A percentile compares a stretch with the other conserved stretches of the same genome.
These are phyloP conservation scores for Dolomedes plantarius DNA, from an alignment of 2,888 invertebrate genomes.

Conservation along the genomic window DNA sequence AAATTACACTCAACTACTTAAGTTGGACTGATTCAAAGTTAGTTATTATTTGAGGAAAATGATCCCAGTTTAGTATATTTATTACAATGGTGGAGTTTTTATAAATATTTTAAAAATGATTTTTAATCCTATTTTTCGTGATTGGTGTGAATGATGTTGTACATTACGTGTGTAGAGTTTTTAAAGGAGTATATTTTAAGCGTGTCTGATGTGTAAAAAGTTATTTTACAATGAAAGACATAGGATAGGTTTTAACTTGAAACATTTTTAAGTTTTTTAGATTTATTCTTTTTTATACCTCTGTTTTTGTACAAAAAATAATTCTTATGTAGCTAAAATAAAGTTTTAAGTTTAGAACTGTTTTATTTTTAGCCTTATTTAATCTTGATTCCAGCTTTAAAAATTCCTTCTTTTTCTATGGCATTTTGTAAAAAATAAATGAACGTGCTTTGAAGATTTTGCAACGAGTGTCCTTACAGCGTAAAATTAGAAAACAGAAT, in stretches of 20 bases:
- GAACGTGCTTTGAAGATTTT: background rate
- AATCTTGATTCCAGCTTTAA: background rate
- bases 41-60: background rate
- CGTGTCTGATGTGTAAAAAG: slow-evolving; percentile 34
- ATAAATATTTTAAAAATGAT: slow-evolving; percentile 51
- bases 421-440: background rate
- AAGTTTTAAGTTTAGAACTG: background rate
- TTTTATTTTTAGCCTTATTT: background rate
- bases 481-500: background rate
- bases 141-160: slow-evolving; percentile 50
- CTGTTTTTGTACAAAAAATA: too few relatives aligned
- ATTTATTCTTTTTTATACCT: slow-evolving; percentile 8
- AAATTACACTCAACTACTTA: background rate
- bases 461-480: slow-evolving; percentile 2
- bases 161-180: slow-evolving; percentile 62
- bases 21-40: slow-evolving; percentile 32
- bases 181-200: slow-evolving; percentile 53
- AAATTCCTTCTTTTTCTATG: background rate
- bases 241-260: slow-evolving; percentile 46
- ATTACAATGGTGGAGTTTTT: slow-evolving; percentile 51
- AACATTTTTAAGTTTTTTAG: slow-evolving; percentile 10
- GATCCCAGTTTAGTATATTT: slow-evolving; percentile 58
- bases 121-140: slow-evolving; percentile 50
- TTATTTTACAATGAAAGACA: slow-evolving; percentile 40
- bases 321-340: background rate